Evolutionary conservation across 2,888 invertebrate species (phyloP).

Genomic region (Furcula furcula): DNA sequence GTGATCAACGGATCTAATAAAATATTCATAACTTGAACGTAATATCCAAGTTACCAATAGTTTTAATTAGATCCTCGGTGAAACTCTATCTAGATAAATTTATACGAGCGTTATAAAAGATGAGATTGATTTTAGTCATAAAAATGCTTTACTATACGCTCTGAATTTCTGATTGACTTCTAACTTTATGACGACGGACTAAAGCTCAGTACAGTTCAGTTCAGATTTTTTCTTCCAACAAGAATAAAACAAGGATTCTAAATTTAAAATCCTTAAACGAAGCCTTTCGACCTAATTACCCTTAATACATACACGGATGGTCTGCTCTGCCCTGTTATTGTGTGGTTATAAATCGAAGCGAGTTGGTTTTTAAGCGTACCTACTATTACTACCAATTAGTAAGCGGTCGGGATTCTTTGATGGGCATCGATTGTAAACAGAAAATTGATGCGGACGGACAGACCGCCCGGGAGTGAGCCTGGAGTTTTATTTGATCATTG

Average conservation of each 20-base stretch:
- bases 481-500: constrained; percentile 1
- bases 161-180: neutral
- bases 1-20: too few species aligned
- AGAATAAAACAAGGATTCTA: neutral
- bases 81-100: neutral
- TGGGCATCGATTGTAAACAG: constrained; percentile 66
- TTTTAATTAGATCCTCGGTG: too few species aligned
- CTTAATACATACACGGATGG: constrained; percentile 25
- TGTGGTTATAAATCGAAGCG: constrained; percentile 35
- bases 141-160: neutral
- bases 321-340: constrained; percentile 22
- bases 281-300: constrained; percentile 23
- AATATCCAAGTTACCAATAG: too few species aligned
- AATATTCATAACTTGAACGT: too few species aligned
- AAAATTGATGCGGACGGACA: constrained; percentile 65
- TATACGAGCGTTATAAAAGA: neutral
- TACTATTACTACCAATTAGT: constrained; percentile 77
- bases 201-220: neutral
- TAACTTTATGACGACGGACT: neutral
- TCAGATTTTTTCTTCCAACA: neutral
- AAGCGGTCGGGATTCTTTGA: constrained; percentile 65
- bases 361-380: constrained; percentile 50
- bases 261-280: constrained; percentile 1
- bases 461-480: constrained; percentile 56
- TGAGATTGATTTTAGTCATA: neutral